Percentiles rank a stretch among this genome's conserved stretches.
Evolutionary conservation across 2,797 vertebrate species (phyloP).

Genomic region (Xiphophorus birchmanni): DNA sequence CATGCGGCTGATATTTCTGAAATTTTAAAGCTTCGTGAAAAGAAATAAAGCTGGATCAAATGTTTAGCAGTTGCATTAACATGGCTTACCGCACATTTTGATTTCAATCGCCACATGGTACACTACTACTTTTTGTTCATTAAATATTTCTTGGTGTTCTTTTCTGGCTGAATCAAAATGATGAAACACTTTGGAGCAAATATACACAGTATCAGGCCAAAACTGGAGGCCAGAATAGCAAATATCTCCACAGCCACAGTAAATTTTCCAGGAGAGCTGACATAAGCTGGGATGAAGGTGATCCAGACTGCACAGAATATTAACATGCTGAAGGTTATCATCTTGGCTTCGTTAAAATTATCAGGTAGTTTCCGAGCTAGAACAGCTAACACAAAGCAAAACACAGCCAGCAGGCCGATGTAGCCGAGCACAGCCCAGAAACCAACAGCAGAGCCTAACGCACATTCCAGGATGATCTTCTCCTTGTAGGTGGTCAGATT

Average conservation of each 20-base stretch:
- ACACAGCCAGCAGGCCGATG: too few relatives aligned
- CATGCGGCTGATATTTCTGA: background rate
- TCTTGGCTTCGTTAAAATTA: too few relatives aligned
- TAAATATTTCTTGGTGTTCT: background rate
- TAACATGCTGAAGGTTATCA: too few relatives aligned
- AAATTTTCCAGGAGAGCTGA: constrained; percentile 2
- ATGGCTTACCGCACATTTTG: background rate
- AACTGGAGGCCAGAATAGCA: constrained; percentile 3
- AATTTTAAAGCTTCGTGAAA: background rate
- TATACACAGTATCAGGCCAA: constrained; percentile 4
- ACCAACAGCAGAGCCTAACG: too few relatives aligned
- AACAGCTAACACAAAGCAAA: too few relatives aligned
- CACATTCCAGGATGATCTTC: too few relatives aligned
- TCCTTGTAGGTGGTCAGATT: too few relatives aligned
- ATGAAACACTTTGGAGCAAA: constrained; percentile 6
- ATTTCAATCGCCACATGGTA: background rate
- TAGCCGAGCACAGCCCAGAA: too few relatives aligned
- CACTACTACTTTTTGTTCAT: background rate
- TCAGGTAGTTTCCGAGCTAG: too few relatives aligned
- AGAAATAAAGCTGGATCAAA: background rate
- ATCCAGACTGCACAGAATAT: too few relatives aligned
- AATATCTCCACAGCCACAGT: constrained; percentile 5
- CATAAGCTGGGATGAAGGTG: background rate
- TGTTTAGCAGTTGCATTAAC: background rate
- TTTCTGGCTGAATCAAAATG: background rate